phyloP scores from a whole-genome alignment of 2,113 vertebrate genomes.

The Hippocampus mohnikei region DNA sequence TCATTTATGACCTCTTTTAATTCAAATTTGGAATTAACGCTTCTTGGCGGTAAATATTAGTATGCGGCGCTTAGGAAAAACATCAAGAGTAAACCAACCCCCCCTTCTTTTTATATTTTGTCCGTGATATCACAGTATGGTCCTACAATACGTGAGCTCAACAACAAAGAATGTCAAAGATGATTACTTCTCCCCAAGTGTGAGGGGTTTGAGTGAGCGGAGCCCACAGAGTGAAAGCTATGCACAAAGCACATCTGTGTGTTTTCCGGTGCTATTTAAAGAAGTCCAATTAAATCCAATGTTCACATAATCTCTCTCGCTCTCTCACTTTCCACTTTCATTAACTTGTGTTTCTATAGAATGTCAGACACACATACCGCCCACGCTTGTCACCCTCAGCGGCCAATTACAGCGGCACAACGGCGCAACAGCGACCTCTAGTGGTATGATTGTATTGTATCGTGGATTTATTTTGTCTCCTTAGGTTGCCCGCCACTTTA shows the following conservation, averaged over 20 bases:
- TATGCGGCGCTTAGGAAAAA: too few relatives aligned
- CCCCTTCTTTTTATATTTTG: too few relatives aligned
- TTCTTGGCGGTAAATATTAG: too few relatives aligned
- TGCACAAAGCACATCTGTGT: constrained; percentile 1
- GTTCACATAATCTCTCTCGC: constrained; percentile 62
- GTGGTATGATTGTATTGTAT: constrained; percentile 9
- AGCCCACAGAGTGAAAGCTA: constrained; percentile 1
- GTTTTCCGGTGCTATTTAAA: constrained; percentile 63
- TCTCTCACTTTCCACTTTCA: constrained; percentile 55
- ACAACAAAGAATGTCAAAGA: neutral
- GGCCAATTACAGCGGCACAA: constrained; percentile 6
- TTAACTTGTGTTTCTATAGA: constrained; percentile 63
- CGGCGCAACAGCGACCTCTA: constrained; percentile 66
- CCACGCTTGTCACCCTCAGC: constrained; percentile 18
- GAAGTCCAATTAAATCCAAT: constrained; percentile 70
- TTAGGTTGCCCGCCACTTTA: neutral
- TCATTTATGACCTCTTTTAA: too few relatives aligned
- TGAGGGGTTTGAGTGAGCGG: neutral
- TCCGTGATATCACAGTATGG: neutral
- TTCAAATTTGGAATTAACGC: too few relatives aligned
- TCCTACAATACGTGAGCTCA: neutral
- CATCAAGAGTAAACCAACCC: too few relatives aligned
- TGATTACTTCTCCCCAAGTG: neutral
- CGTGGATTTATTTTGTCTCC: too few relatives aligned
- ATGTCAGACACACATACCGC: constrained; percentile 44